phyloP scores from a whole-genome alignment of 2,888 invertebrate genomes.

The Yponomeuta malinellus region DNA sequence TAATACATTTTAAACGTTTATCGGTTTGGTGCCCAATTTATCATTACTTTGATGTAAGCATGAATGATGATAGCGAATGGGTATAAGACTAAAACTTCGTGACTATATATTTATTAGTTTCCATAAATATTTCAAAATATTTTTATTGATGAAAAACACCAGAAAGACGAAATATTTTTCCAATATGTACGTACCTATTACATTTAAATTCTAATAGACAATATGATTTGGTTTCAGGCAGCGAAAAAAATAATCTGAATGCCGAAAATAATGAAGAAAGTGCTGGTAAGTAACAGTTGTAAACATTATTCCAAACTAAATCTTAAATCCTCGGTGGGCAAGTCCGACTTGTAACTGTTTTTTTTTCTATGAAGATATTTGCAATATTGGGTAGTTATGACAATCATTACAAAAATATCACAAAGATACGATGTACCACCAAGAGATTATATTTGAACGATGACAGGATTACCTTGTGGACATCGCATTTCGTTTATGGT shows the following conservation, averaged over 20 bases:
- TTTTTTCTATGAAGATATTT: neutral
- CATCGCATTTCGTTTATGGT: neutral
- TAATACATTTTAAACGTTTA: too few relatives aligned
- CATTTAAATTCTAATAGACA: neutral
- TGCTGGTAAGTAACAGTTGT: constrained; percentile 33
- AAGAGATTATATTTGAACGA: neutral
- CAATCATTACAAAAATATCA: neutral
- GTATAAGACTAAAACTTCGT: too few relatives aligned
- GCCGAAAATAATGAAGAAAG: constrained; percentile 43
- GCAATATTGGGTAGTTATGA: neutral
- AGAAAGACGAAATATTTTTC: too few relatives aligned
- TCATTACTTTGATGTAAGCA: too few relatives aligned
- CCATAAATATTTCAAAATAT: too few relatives aligned
- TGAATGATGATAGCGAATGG: too few relatives aligned
- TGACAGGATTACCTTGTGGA: neutral
- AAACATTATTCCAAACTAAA: too few relatives aligned
- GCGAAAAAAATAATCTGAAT: constrained; percentile 42
- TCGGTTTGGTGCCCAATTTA: too few relatives aligned
- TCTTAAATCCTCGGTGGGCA: too few relatives aligned
- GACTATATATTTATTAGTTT: too few relatives aligned
- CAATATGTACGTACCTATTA: neutral
- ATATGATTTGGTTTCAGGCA: constrained; percentile 41
- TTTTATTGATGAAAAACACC: too few relatives aligned
- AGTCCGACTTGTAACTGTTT: too few relatives aligned
- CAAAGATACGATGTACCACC: neutral